phyloP scores from a whole-genome alignment of 2,888 invertebrate genomes.

The Hypomecis punctinalis region DNA sequence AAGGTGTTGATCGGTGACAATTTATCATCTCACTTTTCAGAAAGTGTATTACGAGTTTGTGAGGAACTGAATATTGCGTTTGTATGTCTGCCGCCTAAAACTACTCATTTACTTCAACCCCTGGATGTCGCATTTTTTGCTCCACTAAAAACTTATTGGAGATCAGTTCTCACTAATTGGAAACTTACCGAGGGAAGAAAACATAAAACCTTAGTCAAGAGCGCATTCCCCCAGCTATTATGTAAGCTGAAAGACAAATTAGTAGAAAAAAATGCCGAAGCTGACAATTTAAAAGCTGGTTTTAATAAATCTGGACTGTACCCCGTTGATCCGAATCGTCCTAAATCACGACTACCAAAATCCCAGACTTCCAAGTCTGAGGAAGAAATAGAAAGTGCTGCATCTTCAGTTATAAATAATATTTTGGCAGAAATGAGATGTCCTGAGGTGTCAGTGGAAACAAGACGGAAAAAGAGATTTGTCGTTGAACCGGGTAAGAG shows the following conservation, averaged over 20 bases:
- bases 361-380: background rate
- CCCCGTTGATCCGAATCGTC: conserved; percentile 12
- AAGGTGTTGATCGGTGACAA: background rate
- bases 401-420: no score
- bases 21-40: conserved; percentile 4
- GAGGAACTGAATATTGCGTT: conserved; percentile 17
- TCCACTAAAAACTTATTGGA: conserved; percentile 24
- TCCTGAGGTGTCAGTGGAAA: no score
- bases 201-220: conserved; percentile 32
- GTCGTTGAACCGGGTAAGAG: no score
- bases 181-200: conserved; percentile 21
- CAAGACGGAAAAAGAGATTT: no score
- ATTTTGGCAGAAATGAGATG: no score
- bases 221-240: conserved; percentile 23
- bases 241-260: conserved; percentile 23
- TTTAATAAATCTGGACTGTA: conserved; percentile 31
- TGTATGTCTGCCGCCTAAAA: conserved; percentile 31
- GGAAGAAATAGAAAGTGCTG: no score
- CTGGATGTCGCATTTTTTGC: conserved; percentile 29
- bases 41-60: background rate
- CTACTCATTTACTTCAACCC: conserved; percentile 28
- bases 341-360: conserved; percentile 10
- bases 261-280: conserved; percentile 5
- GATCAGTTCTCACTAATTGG: conserved; percentile 22
- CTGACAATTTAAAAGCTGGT: conserved; percentile 17